Base-by-base conservation (phyloP, 2,888 invertebrate genomes). In the Eubasilissa splendida region DNA sequence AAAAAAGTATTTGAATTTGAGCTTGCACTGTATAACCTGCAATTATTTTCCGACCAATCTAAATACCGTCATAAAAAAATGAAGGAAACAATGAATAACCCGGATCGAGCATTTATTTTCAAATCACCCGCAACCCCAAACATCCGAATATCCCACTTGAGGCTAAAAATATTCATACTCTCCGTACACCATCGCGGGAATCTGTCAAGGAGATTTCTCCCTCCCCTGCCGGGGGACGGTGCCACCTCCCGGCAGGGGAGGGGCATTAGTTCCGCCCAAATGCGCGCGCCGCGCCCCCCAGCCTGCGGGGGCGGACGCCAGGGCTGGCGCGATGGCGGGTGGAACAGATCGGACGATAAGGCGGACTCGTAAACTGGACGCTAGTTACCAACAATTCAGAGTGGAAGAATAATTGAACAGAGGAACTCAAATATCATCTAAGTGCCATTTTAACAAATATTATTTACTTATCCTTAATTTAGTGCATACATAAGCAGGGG, bases 251-350 rank as follows among this genome's bases (percentile, higher is more conserved):
- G 11, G n/a, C 60, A 71, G 66, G 83, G 83, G 83, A 73, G 82
- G 78, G 79, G 83, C 82, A 84, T 84, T 84, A 84, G 79, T 82
- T 77, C 70, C 83, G 83, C 83, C 78, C 82, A 80, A 76, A 79
- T 77, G 78, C 58, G 80, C 80, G 79, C 80, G 74, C 60, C 79
- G 79, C 65, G 50, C 79, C 75, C 75, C 60, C 52, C 73, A 56
- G 31, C 54, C 54, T 22, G 56, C 12, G 56, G 71, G 71, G 71
- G 56, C 71, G 71, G 54, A 71, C 56, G 54, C 11, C 58, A 73
- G 71, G 56, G 33, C 33, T 56, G 71, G 33, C n/a, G 22, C 22
- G 22, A 22, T 22, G 8, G n/a, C 14, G 22, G 14, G 12, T 54
- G 1, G 54, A 54, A 22, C 22, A 42, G 42, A 42, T 42, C 4